Conservation (phyloP, 2,888 invertebrate species). For the Pristionchus japonicus region DNA sequence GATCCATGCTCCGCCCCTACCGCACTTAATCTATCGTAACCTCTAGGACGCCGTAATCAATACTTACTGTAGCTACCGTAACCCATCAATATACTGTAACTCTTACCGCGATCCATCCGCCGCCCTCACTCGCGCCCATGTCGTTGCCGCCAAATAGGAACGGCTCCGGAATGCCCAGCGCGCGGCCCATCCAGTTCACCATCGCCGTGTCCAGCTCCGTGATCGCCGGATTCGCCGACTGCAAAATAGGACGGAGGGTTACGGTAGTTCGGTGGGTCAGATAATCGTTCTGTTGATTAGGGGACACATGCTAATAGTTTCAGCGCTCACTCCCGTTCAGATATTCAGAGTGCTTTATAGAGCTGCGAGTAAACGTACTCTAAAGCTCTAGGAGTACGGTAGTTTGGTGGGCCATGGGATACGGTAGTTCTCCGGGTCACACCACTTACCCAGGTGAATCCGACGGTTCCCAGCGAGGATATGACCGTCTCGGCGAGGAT, state of each 20-base stretch:
- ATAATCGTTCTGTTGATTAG: neutral
- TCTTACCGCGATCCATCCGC: slow-evolving; percentile 49
- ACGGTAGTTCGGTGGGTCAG: neutral
- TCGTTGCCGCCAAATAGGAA: slow-evolving; percentile 37
- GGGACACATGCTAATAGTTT: neutral
- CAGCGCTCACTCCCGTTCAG: neutral
- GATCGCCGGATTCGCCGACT: slow-evolving; percentile 48
- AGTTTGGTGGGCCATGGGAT: neutral
- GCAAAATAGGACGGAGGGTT: too few species aligned
- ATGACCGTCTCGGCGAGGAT: slow-evolving; percentile 39
- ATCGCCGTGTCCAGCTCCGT: slow-evolving; percentile 50
- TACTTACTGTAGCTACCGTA: too few species aligned
- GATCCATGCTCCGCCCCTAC: slow-evolving; percentile 51
- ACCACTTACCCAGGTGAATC: slow-evolving; percentile 36
- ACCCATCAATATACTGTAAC: too few species aligned
- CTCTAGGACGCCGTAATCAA: too few species aligned
- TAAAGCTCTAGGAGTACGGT: neutral
- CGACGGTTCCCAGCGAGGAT: slow-evolving; percentile 23
- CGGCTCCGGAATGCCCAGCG: slow-evolving; percentile 49
- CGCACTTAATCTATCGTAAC: too few species aligned
- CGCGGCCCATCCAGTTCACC: slow-evolving; percentile 51
- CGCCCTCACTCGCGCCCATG: slow-evolving; percentile 46
- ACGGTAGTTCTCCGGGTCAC: neutral
- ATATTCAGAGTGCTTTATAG: too few species aligned
- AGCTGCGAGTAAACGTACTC: neutral